Base-by-base conservation (phyloP, 2,113 vertebrate species). In the Abramis brama region DNA sequence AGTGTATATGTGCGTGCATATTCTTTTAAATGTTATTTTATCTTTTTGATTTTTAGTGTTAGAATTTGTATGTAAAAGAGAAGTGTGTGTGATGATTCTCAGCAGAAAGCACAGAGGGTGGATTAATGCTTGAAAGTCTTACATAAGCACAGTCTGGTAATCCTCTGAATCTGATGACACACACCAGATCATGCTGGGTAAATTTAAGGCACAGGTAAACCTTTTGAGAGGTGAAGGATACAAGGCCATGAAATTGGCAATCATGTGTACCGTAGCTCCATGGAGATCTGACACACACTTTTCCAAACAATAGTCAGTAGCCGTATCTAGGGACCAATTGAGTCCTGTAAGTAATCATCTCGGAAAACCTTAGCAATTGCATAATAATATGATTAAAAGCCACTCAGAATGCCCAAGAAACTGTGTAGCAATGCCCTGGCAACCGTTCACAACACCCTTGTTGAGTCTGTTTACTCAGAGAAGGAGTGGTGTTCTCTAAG, bases 81-180 rank as follows among this genome's bases (percentile, higher is more conserved):
- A 27, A 60, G 30, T 33, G 1, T 77, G 55, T 82, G 55, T 27
- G 45, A 19, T 82, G 59, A 62, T 77, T 85, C 68, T 86, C 87
- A 75, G 59, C 70, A 19, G 57, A 73, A 81, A 86, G 52, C 70
- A 84, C 83, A 81, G 77, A 87, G 81, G 79, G 70, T 86, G 86
- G 89, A 87, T 87, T 75, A 86, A 39, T 76, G 68, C 86, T 47
- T 33, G 21, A 70, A 27, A 70, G 74, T 89, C 45, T 92, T 92
- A 85, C 64, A 27, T 87, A 92, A 92, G 79, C 71, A 82, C 86
- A 88, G 90, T 88, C 87, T 84, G 86, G 83, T 93, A 93, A 93
- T 93, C 90, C 88, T 88, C 83, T 80, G 82, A 86, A 89, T 73
- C 83, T 87, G 85, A 87, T 90, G 83, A 84, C 78, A 43, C 59